Evolutionary conservation across 2,113 vertebrate genomes (phyloP), one percentile per base, ranked within the genome.

Genomic region (Apus apus): DNA sequence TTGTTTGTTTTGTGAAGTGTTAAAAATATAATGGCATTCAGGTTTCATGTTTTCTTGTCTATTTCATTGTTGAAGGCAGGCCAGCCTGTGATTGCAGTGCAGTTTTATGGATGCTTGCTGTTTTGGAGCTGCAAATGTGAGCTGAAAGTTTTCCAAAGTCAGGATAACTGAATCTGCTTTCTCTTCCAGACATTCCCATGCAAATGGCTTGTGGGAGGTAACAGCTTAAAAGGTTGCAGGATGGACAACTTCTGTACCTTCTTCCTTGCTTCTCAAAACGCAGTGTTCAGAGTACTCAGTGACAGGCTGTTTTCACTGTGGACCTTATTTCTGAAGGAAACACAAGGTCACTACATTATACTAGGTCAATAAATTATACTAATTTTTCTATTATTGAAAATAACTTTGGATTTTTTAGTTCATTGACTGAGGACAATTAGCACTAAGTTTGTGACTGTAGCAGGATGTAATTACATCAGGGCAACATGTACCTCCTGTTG

Each of bases 41-140:
- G 62, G 30, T 84, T 87, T 85, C 16, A 9, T 84, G 61, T 78
- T 90, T 87, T 84, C 68, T 46, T 40, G 48, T 76, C 61, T 82
- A 34, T 68, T 90, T 87, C 62, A 34, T 22, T 78, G 38, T 27
- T 93, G 46, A 66, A 77, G 60, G 54, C 76, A 54, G 71, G 64
- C 78, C 90, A 95, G 56, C 45, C 61, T 89, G 74, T 76, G 40
- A 68, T 5, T 58, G 78, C 83, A 95, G 62, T 53, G 64, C 50
- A 72, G 26, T 11, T 36, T 91, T 93, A 75, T 2, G 18, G 66
- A 82, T 76, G 79, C 72, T 92, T 91, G 29, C 73, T 76, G 85
- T 94, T 96, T 95, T 87, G 58, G 87, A 94, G 66, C 93, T 93
- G 86, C 54, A 81, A 62, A 93, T 87, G 62, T 45, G 50, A 94